Percentiles rank a stretch among this genome's conserved stretches.
Conservation (phyloP, 2,888 invertebrate genomes). For the Tetramorium bicarinatum region DNA sequence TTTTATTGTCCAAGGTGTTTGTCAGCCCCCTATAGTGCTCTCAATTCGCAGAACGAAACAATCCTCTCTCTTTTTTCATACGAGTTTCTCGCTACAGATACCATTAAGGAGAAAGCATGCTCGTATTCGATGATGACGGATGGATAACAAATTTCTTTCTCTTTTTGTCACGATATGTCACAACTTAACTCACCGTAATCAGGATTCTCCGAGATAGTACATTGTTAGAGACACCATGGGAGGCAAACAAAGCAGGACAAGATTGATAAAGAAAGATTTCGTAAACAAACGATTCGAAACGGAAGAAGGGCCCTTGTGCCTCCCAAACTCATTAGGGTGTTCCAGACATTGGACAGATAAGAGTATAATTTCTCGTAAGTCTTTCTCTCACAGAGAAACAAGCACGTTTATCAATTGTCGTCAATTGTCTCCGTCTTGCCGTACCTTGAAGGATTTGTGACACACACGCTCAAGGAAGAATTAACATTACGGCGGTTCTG, state of each 20-base stretch:
- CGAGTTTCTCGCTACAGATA: conserved; percentile 35
- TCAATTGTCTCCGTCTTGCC: conserved; percentile 47
- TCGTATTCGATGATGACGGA: conserved; percentile 29
- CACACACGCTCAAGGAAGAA: conserved; percentile 43
- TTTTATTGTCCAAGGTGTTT: conserved; percentile 77
- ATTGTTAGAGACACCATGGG: conserved; percentile 69
- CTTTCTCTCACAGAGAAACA: conserved; percentile 52
- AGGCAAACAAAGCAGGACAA: conserved; percentile 74
- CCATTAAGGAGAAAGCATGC: conserved; percentile 59
- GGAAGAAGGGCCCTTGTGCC: conserved; percentile 65
- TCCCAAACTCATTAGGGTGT: conserved; percentile 85
- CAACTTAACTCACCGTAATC: conserved; percentile 50
- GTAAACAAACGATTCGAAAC: conserved; percentile 38
- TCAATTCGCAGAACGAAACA: conserved; percentile 63
- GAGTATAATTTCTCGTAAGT: conserved; percentile 32
- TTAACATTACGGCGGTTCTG: conserved; percentile 41
- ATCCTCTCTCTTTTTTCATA: neutral
- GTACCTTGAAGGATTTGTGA: conserved; percentile 40
- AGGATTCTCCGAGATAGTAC: conserved; percentile 35
- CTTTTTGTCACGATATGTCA: conserved; percentile 17
- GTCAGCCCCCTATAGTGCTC: conserved; percentile 79
- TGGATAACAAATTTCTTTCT: conserved; percentile 7
- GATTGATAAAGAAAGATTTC: conserved; percentile 49
- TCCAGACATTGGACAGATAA: conserved; percentile 84
- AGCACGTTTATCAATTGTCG: conserved; percentile 56